Evolutionary conservation across 2,797 vertebrate genomes (phyloP).

Genomic region (Dallia pectoralis): DNA sequence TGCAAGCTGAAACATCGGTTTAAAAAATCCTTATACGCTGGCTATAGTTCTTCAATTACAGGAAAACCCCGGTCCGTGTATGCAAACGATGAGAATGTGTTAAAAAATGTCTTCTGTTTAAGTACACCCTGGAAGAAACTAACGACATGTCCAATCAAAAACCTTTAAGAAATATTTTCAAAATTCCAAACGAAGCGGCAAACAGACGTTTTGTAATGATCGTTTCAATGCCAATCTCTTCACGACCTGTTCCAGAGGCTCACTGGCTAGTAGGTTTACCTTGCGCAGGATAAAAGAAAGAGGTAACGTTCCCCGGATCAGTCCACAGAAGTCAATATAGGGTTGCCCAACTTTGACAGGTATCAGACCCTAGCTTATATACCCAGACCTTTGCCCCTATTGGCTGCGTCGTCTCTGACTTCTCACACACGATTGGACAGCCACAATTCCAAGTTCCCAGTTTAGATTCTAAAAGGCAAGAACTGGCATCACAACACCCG

Average conservation of each 20-base stretch:
- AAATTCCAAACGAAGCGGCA: constrained; percentile 17
- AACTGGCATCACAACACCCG: constrained; percentile 61
- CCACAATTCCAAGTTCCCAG: constrained; percentile 33
- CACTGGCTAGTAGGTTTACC: constrained; percentile 61
- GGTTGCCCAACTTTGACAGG: constrained; percentile 77
- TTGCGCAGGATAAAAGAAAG: constrained; percentile 77
- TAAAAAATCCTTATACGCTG: not conserved
- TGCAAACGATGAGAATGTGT: not conserved
- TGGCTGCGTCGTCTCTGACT: constrained; percentile 52
- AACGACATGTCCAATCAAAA: constrained; percentile 5
- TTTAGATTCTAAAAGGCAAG: constrained; percentile 78
- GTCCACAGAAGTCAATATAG: constrained; percentile 75
- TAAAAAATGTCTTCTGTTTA: constrained; percentile 30
- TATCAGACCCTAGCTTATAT: constrained; percentile 71
- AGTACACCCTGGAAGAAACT: constrained; percentile 29
- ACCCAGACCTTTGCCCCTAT: constrained; percentile 62
- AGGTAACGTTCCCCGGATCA: constrained; percentile 81
- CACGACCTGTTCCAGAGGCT: constrained; percentile 13
- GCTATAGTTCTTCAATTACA: not conserved
- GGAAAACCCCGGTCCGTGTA: not conserved
- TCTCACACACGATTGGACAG: constrained; percentile 64
- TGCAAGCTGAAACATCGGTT: not conserved
- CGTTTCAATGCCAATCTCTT: constrained; percentile 28
- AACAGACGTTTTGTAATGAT: not conserved
- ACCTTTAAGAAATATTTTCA: not conserved